Evolutionary conservation across 2,888 invertebrate genomes (phyloP).

Genomic region (Operophtera brumata): DNA sequence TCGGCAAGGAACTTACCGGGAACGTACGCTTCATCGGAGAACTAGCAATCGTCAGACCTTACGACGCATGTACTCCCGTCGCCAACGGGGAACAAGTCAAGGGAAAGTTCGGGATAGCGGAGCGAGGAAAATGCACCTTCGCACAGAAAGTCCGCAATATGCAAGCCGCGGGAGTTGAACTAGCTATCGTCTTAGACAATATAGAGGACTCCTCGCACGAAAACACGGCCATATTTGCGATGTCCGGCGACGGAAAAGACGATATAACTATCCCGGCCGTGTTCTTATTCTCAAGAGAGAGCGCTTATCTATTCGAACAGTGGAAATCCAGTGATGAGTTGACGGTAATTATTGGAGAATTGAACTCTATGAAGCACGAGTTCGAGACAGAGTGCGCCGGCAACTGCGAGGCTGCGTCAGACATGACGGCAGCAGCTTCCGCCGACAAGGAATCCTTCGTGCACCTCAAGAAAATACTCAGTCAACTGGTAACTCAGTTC

Average conservation of each 20-base stretch:
- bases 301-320: constrained; percentile 82
- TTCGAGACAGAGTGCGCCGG: constrained; percentile 49
- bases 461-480: constrained; percentile 70
- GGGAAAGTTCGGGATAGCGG: constrained; percentile 91
- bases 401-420: constrained; percentile 48
- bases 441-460: constrained; percentile 60
- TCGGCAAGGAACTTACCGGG: constrained; percentile 88
- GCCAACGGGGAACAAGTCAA: constrained; percentile 80
- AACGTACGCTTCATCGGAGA: constrained; percentile 84
- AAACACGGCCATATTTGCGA: constrained; percentile 93
- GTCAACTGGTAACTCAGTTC: constrained; percentile 65
- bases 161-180: constrained; percentile 90
- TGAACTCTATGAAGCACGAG: constrained; percentile 60
- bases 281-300: constrained; percentile 92
- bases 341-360: constrained; percentile 77
- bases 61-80: constrained; percentile 83
- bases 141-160: constrained; percentile 94
- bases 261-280: constrained; percentile 95
- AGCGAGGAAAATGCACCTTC: constrained; percentile 97
- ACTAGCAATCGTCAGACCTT: constrained; percentile 84
- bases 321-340: constrained; percentile 79
- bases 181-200: constrained; percentile 93
- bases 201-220: constrained; percentile 86
- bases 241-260: constrained; percentile 96
- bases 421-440: constrained; percentile 24